Conservation (phyloP, 2,797 vertebrate genomes). For the Muraenolepis orangiensis region DNA sequence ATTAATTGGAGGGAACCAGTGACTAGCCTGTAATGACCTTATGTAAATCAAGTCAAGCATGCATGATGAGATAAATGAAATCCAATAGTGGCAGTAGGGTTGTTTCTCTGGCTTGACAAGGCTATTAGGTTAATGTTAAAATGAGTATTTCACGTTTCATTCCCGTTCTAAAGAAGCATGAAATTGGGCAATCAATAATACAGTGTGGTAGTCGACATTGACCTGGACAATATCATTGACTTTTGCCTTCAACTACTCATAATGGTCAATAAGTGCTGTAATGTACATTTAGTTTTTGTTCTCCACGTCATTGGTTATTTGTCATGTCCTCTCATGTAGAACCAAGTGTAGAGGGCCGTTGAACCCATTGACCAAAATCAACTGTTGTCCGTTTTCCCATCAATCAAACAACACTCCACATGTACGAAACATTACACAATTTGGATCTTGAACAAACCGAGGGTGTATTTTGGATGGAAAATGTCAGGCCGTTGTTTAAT, state of each 20-base stretch:
- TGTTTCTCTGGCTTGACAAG: neutral
- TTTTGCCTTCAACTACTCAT: neutral
- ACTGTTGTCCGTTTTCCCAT: neutral
- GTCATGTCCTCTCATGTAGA: too few species aligned
- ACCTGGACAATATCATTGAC: neutral
- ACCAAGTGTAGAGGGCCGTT: too few species aligned
- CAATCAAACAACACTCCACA: neutral
- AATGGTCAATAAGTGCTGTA: neutral
- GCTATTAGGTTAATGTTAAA: neutral
- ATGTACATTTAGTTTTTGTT: neutral
- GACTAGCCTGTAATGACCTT: neutral
- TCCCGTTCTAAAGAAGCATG: neutral
- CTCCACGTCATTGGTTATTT: neutral
- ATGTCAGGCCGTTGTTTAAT: neutral
- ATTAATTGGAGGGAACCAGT: too few species aligned
- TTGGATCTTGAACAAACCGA: too few species aligned
- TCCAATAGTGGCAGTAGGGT: too few species aligned
- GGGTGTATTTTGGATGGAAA: neutral
- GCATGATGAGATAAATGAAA: too few species aligned
- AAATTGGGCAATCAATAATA: neutral
- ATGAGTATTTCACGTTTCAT: neutral
- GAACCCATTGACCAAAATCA: neutral
- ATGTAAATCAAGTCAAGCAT: neutral
- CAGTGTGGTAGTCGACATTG: neutral
- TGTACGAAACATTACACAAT: too few species aligned